Evolutionary conservation across 2,888 invertebrate species (phyloP), one percentile per base, ranked within the genome.

Genomic region (Mesorhabditis spiculigera): DNA sequence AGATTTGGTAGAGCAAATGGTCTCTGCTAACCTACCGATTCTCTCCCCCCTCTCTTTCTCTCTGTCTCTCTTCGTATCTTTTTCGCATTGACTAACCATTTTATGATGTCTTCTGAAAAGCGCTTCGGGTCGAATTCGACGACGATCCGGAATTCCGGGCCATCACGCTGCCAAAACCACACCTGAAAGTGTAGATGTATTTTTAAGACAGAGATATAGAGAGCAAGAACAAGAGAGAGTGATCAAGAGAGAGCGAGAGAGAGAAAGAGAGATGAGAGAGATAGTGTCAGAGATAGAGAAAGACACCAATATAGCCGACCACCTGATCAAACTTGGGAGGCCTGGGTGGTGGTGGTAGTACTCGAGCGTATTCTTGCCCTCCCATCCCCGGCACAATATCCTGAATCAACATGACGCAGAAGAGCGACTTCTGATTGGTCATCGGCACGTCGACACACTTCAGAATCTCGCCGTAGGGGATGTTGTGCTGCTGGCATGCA

Each of bases 101-200:
- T 1, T n/a, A 50, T 50, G 10, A 50, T 0, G 8, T 50, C n/a
- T 50, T 13, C 58, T 10, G 58, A 50, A n/a, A 50, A 50, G 8
- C n/a, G 8, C n/a, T 50, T 50, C n/a, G 58, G 58, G n/a, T 50
- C 58, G n/a, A 50, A 50, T n/a, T 50, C 58, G 58, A 50, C 58
- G 8, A 13, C n/a, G n/a, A 50, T 50, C 8, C 58, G 8, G 58
- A 13, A 50, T 50, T 50, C n/a, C n/a, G 58, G n/a, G 58, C n/a
- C 58, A 50, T 50, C n/a, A 13, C 58, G 8, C n/a, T 50, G 58
- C 58, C 58, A 50, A n/a, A 50, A 50, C 58, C 58, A 50, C 10
- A 50, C 58, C 58, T 50, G 58, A 50, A 50, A 50, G n/a, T 13
- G 8, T 50, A 13, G 58, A 13, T 50, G 3, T 28, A 28, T 28